A percentile compares a stretch with the other conserved stretches of the same genome.
Conservation (phyloP, 2,888 invertebrate species). For the Tiphia femorata region DNA sequence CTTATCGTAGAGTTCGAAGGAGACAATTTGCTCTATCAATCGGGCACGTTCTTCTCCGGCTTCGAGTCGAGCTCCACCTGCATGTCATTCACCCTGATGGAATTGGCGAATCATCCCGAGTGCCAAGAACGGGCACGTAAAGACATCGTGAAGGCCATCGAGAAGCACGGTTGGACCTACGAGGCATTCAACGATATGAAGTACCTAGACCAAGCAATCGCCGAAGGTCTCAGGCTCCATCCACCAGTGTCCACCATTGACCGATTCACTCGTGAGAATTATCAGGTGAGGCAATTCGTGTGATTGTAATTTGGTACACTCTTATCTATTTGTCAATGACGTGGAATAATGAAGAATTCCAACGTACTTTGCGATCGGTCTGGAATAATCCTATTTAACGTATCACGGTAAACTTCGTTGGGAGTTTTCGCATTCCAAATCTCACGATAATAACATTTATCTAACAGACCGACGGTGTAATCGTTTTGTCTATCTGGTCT, state of each 20-base stretch:
- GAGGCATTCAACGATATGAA: constrained; percentile 62
- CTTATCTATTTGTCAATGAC: no score
- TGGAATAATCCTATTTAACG: no score
- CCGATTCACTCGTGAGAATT: constrained; percentile 53
- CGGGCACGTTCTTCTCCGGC: constrained; percentile 63
- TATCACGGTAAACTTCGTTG: no score
- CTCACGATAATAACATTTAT: no score
- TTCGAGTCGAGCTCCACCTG: constrained; percentile 61
- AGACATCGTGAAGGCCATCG: constrained; percentile 50
- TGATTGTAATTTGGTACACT: no score
- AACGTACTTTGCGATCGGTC: no score
- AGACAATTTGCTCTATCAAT: constrained; percentile 59
- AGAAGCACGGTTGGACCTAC: constrained; percentile 54
- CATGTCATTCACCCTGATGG: constrained; percentile 57
- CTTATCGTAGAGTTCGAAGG: constrained; percentile 56
- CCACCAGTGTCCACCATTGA: constrained; percentile 62
- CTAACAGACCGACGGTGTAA: no score
- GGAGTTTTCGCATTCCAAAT: no score
- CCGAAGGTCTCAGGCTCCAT: constrained; percentile 59
- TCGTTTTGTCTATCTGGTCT: no score
- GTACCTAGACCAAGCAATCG: constrained; percentile 55
- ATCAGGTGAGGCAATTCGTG: constrained; percentile 50
- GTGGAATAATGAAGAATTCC: no score
- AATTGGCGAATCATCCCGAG: constrained; percentile 51
- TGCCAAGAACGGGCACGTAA: constrained; percentile 51